phyloP scores from a whole-genome alignment of 2,888 invertebrate species.

The Molorchus minor region DNA sequence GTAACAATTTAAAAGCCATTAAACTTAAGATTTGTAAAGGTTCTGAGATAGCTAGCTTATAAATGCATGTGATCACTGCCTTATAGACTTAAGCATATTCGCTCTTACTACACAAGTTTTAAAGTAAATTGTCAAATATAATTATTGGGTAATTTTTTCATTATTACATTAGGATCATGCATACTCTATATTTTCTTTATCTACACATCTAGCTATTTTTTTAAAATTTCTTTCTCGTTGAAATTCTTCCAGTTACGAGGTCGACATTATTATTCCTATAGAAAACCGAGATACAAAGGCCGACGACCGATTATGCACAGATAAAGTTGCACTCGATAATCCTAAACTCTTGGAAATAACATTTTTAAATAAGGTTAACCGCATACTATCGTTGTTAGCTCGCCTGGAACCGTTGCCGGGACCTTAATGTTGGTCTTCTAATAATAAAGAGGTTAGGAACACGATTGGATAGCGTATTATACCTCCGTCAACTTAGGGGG shows the following conservation, averaged over 20 bases:
- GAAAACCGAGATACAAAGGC: background rate
- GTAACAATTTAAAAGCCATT: too few species aligned
- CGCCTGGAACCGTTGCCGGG: background rate
- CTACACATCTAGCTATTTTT: background rate
- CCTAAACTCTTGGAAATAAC: background rate
- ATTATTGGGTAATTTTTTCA: too few species aligned
- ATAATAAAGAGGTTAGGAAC: constrained; percentile 40
- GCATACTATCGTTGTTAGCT: constrained; percentile 3
- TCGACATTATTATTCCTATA: background rate
- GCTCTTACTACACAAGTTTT: too few species aligned
- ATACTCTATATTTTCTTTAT: too few species aligned
- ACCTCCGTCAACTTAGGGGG: constrained; percentile 3
- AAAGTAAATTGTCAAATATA: too few species aligned
- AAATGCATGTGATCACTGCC: too few species aligned
- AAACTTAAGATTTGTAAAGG: too few species aligned
- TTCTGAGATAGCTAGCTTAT: too few species aligned
- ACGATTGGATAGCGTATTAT: constrained; percentile 18
- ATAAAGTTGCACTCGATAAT: background rate
- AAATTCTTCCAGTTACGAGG: background rate
- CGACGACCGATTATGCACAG: background rate
- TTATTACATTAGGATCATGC: too few species aligned
- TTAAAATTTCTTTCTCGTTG: background rate
- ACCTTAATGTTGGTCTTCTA: constrained; percentile 30
- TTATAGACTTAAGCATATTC: too few species aligned
- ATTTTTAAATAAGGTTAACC: constrained; percentile 4